These are phyloP conservation scores for Agriopis marginaria DNA, from an alignment of 2,888 invertebrate genomes.

Conservation along the genomic window DNA sequence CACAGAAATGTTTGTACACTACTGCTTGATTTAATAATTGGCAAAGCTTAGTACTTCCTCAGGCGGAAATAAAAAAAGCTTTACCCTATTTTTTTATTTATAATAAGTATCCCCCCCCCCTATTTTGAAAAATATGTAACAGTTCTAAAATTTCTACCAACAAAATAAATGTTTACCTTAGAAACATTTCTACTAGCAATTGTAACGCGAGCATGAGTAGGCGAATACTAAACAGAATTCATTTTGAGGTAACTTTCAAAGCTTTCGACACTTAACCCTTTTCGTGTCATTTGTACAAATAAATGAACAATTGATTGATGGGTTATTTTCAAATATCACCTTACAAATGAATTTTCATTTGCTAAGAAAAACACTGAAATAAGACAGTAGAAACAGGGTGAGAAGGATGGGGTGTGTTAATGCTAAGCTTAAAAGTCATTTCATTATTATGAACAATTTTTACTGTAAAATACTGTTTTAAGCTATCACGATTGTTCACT, in stretches of 20 bases:
- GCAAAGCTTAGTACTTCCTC: too few relatives aligned
- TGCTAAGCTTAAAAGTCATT: too few relatives aligned
- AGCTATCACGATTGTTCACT: too few relatives aligned
- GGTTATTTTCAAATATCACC: slow-evolving; percentile 31
- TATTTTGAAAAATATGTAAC: too few relatives aligned
- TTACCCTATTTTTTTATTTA: too few relatives aligned
- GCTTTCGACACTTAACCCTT: slow-evolving; percentile 52
- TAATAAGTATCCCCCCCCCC: too few relatives aligned
- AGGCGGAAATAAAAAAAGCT: too few relatives aligned
- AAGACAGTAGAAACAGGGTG: neutral
- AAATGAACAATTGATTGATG: slow-evolving; percentile 53
- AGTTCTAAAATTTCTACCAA: slow-evolving; percentile 1
- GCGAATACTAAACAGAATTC: slow-evolving; percentile 41
- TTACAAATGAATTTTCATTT: slow-evolving; percentile 17
- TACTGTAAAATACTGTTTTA: too few relatives aligned
- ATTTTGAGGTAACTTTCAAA: slow-evolving; percentile 47
- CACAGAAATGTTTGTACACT: too few relatives aligned
- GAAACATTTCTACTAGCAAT: slow-evolving; percentile 30
- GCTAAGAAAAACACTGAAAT: neutral
- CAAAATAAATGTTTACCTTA: slow-evolving; percentile 14
- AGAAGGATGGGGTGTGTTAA: too few relatives aligned
- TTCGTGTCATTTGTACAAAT: slow-evolving; percentile 42
- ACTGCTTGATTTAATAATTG: too few relatives aligned
- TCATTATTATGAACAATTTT: too few relatives aligned
- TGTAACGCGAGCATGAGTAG: slow-evolving; percentile 43